Base-by-base conservation (phyloP, 2,113 vertebrate genomes). In the Montifringilla adamsi region DNA sequence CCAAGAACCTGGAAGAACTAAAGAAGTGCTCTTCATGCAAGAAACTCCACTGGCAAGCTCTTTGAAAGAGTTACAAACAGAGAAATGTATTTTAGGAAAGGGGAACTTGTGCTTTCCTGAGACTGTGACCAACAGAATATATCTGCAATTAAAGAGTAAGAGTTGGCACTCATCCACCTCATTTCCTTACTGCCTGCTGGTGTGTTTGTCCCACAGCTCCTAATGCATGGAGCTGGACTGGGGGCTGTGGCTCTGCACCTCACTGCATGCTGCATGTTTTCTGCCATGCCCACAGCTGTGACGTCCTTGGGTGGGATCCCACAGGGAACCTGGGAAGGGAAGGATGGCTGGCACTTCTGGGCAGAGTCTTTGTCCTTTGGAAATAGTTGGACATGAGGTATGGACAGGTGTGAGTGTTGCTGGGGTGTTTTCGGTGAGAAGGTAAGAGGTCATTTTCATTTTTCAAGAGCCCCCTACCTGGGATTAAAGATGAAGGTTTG, bases 251-350 rank as follows among this genome's bases (percentile, higher is more conserved):
- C 35, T 28, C 10, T 49, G 43, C 27, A 47, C 15, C 47, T 75
- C 30, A 17, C 37, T 2, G 2, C 7, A 41, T n/a, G 37, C 78
- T 63, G 31, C 1, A 0, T 8, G 5, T 41, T 69, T 47, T 13
- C 15, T 4, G 11, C 79, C 0, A 0, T 30, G 41, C 35, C 67
- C 68, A 33, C 21, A 46, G 10, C 46, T 69, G 67, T 4, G 1
- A 53, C 1, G 1, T 55, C 49, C 82, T 76, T 24, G 68, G 14
- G 15, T 46, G 52, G 58, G 11, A 21, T 77, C 14, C 13, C 43
- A 2, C 13, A 33, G 39, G 31, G 33, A 64, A 68, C 33, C 44
- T 79, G 27, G 41, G 62, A 55, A 19, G 9, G 78, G 24, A 75
- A 37, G 35, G 39, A 52, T 19, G 14, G 8, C 4, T 43, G 33